These are phyloP conservation scores for Rhinoraja longicauda DNA, from an alignment of 2,797 vertebrate species.

Conservation along the genomic window DNA sequence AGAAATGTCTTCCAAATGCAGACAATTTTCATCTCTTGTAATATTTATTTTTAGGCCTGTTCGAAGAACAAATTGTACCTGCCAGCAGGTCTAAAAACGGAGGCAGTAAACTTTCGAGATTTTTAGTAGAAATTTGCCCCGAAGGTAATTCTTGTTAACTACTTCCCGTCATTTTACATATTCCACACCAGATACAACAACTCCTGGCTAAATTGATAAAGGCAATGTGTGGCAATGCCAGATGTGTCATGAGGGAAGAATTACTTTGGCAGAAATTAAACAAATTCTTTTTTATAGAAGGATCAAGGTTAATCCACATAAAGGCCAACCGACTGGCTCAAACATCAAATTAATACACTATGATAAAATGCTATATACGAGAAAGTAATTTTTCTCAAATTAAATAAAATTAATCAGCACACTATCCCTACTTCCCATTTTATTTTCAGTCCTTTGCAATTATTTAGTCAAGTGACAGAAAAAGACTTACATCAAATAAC, in stretches of 20 bases:
- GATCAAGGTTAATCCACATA: background rate
- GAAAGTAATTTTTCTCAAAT: background rate
- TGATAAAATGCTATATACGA: background rate
- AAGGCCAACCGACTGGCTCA: background rate
- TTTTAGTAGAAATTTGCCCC: background rate
- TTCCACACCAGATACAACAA: background rate
- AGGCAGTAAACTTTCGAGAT: background rate
- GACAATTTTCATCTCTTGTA: background rate
- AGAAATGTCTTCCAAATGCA: background rate
- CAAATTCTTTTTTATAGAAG: background rate
- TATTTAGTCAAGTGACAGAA: background rate
- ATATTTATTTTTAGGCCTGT: background rate
- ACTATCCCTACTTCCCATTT: background rate
- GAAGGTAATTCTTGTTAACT: background rate
- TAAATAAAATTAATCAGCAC: conserved; percentile 15
- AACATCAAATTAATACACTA: background rate
- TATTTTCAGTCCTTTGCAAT: background rate
- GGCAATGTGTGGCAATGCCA: background rate
- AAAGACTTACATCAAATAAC: background rate
- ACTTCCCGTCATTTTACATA: background rate
- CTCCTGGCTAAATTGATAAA: background rate
- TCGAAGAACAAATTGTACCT: background rate
- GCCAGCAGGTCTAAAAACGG: background rate
- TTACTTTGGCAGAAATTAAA: background rate
- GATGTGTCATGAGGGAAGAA: background rate